Percentiles rank a stretch among this genome's conserved stretches.
phyloP scores from a whole-genome alignment of 30 jellyfish, hydroid and myxozoan species.

The Rhopilema esculentum region DNA sequence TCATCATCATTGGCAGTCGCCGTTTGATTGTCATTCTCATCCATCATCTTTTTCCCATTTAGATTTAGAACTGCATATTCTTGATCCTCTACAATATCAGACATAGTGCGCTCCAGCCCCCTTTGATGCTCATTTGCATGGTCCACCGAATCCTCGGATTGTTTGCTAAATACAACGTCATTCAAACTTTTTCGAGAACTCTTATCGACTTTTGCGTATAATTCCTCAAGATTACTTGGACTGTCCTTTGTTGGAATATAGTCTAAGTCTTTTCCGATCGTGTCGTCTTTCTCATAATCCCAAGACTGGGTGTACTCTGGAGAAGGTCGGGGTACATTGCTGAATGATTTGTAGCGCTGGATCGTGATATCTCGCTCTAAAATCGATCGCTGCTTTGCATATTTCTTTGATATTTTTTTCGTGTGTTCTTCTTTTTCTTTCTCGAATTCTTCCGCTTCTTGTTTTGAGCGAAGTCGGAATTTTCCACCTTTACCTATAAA shows the following conservation, averaged over 20 bases:
- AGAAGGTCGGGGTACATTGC: conserved; percentile 81
- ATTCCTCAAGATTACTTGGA: conserved; percentile 33
- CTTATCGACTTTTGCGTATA: conserved; percentile 68
- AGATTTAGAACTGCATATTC: conserved; percentile 24
- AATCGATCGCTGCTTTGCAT: conserved; percentile 72
- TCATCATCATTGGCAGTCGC: conserved; percentile 37
- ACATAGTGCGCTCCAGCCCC: conserved; percentile 46
- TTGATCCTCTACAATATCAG: conserved; percentile 49
- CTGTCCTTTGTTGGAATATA: conserved; percentile 55
- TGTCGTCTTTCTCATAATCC: conserved; percentile 33
- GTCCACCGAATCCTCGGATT: conserved; percentile 1
- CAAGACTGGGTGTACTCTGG: conserved; percentile 57
- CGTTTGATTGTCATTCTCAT: neutral
- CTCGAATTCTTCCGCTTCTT: conserved; percentile 69
- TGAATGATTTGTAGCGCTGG: conserved; percentile 68
- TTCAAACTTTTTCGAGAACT: conserved; percentile 19
- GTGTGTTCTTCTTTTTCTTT: conserved; percentile 52
- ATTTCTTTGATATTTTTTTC: conserved; percentile 36
- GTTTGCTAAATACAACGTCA: conserved; percentile 9
- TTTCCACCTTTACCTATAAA: conserved; percentile 71
- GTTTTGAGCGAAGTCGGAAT: conserved; percentile 60
- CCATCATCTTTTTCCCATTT: neutral
- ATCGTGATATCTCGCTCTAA: conserved; percentile 69
- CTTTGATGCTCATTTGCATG: neutral
- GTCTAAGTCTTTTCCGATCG: conserved; percentile 23